Percentiles rank a stretch among this genome's conserved stretches.
phyloP scores from a whole-genome alignment of 1,140 invertebrate genomes.

The Physella acuta region DNA sequence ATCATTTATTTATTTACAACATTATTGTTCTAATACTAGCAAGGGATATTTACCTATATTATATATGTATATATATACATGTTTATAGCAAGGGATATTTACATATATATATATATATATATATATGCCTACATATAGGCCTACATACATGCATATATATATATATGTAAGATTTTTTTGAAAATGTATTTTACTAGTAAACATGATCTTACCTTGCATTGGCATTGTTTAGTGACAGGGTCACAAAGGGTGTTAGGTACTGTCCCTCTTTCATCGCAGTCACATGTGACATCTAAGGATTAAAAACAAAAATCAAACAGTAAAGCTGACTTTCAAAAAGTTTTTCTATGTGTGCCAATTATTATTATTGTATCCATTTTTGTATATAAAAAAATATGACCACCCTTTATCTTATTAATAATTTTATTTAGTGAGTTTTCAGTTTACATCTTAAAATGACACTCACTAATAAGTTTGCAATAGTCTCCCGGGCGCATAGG shows the following conservation, averaged over 20 bases:
- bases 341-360: no score
- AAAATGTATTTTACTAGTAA: not conserved
- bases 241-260: slow-evolving; percentile 57
- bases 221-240: slow-evolving; percentile 64
- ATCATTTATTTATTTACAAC: no score
- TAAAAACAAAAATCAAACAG: no score
- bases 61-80: no score
- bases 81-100: no score
- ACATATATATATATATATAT: no score
- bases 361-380: no score
- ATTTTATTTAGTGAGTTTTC: not conserved
- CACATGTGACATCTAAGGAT: slow-evolving; percentile 43
- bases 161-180: not conserved
- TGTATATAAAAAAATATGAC: not conserved
- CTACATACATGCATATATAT: not conserved
- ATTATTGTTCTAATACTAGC: no score
- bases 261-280: slow-evolving; percentile 69
- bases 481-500: slow-evolving; percentile 49
- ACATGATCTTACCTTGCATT: slow-evolving; percentile 66
- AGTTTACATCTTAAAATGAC: not conserved
- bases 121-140: no score
- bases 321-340: no score
- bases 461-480: slow-evolving; percentile 47
- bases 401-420: no score
- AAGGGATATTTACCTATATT: no score